A percentile compares a stretch with the other conserved stretches of the same genome.
phyloP scores from a whole-genome alignment of 2,888 invertebrate genomes.

The Trichogramma evanescens region DNA sequence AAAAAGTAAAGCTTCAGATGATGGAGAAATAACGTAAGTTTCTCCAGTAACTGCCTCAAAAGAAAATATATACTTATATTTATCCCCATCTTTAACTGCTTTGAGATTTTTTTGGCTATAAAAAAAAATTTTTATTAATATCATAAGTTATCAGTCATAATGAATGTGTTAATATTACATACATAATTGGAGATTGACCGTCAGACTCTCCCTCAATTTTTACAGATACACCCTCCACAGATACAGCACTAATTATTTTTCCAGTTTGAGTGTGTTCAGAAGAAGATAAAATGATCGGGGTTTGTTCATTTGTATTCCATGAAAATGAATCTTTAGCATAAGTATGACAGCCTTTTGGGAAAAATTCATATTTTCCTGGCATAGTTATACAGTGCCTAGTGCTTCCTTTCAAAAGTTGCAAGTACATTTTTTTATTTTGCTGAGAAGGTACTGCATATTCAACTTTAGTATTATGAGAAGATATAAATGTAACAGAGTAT shows the following conservation, averaged over 20 bases:
- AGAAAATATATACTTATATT: conserved; percentile 44
- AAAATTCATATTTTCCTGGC: conserved; percentile 62
- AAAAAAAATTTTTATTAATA: background rate
- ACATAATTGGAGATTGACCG: conserved; percentile 34
- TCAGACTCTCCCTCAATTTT: conserved; percentile 35
- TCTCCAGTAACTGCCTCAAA: conserved; percentile 40
- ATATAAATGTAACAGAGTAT: conserved; percentile 64
- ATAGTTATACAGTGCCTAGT: conserved; percentile 69
- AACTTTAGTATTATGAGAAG: conserved; percentile 63
- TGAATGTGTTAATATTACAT: conserved; percentile 15
- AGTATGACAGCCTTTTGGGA: conserved; percentile 74
- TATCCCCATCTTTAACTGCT: conserved; percentile 19
- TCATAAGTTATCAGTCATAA: conserved; percentile 4
- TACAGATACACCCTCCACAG: conserved; percentile 48
- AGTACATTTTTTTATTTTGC: conserved; percentile 28
- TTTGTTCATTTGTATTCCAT: conserved; percentile 48
- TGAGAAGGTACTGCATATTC: conserved; percentile 30
- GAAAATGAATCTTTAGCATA: conserved; percentile 54
- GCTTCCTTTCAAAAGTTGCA: conserved; percentile 57
- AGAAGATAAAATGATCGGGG: conserved; percentile 41
- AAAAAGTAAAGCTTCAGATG: conserved; percentile 68
- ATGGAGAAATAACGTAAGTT: conserved; percentile 56
- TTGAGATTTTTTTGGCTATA: conserved; percentile 12
- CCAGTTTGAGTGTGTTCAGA: conserved; percentile 39
- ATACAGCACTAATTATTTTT: conserved; percentile 31